Evolutionary conservation across 2,888 invertebrate genomes (phyloP).

Genomic region (Sphaeridia pumilis): DNA sequence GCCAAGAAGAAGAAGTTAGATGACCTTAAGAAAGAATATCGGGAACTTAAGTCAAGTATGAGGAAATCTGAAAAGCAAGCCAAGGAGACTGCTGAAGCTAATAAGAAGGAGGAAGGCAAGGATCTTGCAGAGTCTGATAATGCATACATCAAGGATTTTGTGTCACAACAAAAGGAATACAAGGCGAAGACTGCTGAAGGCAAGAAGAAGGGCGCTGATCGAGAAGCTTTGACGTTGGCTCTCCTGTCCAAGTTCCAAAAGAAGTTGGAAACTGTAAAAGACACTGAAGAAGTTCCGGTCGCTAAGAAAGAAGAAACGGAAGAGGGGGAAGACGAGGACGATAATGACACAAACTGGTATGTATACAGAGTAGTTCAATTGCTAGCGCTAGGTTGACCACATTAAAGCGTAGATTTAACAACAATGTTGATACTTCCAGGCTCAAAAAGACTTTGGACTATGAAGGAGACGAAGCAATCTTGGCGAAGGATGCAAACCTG

Average conservation of each 20-base stretch:
- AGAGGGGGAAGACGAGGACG: slow-evolving; percentile 38
- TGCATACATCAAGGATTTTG: slow-evolving; percentile 45
- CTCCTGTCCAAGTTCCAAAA: slow-evolving; percentile 71
- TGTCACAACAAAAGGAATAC: slow-evolving; percentile 52
- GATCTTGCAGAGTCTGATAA: slow-evolving; percentile 46
- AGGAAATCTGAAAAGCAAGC: neutral
- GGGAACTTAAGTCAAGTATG: slow-evolving; percentile 54
- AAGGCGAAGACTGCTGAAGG: slow-evolving; percentile 50
- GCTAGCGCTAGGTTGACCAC: too few relatives aligned
- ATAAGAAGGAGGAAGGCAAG: slow-evolving; percentile 40
- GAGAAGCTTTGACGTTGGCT: slow-evolving; percentile 66
- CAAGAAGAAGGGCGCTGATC: slow-evolving; percentile 46
- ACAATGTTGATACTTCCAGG: slow-evolving; percentile 42
- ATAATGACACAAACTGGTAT: slow-evolving; percentile 30
- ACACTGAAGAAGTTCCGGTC: slow-evolving; percentile 46
- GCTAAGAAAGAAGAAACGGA: too few relatives aligned
- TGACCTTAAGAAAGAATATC: slow-evolving; percentile 62
- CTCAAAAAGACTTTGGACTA: slow-evolving; percentile 55
- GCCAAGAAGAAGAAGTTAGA: slow-evolving; percentile 39
- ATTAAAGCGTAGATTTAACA: too few relatives aligned
- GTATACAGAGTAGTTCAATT: neutral
- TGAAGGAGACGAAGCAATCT: slow-evolving; percentile 54
- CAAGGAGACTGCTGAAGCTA: slow-evolving; percentile 42
- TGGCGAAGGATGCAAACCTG: slow-evolving; percentile 86
- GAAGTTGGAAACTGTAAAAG: slow-evolving; percentile 59